Evolutionary conservation across 2,888 invertebrate genomes (phyloP).

Genomic region (Macaria notata): DNA sequence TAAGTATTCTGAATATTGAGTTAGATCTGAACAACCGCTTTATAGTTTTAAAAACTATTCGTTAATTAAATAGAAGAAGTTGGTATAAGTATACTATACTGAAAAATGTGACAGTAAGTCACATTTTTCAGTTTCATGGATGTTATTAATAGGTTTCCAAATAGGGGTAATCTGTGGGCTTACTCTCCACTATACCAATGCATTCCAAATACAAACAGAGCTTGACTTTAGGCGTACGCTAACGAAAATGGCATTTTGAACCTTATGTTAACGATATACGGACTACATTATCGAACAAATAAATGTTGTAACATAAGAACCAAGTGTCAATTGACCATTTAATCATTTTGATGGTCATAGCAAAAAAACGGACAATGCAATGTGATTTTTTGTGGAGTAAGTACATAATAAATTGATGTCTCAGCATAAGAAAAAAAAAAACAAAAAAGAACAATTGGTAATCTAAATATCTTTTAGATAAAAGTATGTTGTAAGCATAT

Average conservation of each 20-base stretch:
- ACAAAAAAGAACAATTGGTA: slow-evolving; percentile 1
- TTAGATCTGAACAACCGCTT: no score
- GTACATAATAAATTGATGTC: slow-evolving; percentile 21
- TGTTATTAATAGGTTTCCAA: no score
- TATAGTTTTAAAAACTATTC: no score
- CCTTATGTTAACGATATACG: slow-evolving; percentile 2
- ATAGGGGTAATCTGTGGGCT: not conserved
- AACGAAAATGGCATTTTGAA: slow-evolving; percentile 2
- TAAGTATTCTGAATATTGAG: no score
- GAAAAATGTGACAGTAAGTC: no score
- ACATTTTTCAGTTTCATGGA: no score
- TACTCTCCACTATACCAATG: not conserved
- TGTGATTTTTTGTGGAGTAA: slow-evolving; percentile 12
- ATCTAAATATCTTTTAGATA: not conserved
- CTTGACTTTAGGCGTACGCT: slow-evolving; percentile 3
- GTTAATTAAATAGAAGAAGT: no score
- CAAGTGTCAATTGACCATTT: no score
- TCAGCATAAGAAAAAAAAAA: slow-evolving; percentile 14
- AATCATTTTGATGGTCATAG: not conserved
- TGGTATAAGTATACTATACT: no score
- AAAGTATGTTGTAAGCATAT: slow-evolving; percentile 1
- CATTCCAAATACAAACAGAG: slow-evolving; percentile 1
- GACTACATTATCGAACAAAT: not conserved
- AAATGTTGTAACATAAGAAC: not conserved
- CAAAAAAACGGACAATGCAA: slow-evolving; percentile 14